Evolutionary conservation across 2,888 invertebrate genomes (phyloP).

Genomic region (Sabatieria punctata): DNA sequence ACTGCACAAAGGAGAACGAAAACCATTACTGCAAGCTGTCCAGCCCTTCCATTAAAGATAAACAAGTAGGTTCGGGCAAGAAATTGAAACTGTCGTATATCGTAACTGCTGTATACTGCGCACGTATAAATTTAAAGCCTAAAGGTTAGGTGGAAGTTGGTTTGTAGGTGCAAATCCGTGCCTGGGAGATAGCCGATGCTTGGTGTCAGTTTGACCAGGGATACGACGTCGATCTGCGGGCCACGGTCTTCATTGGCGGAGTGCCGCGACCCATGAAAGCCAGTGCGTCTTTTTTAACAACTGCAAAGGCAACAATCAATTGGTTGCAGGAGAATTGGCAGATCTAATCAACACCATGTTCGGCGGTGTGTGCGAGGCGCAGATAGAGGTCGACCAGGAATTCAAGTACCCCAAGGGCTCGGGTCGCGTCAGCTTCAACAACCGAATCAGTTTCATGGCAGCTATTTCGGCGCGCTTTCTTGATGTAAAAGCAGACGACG

Average conservation of each 20-base stretch:
- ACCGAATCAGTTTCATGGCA: neutral
- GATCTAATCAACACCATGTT: neutral
- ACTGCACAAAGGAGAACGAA: neutral
- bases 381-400: neutral
- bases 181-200: neutral
- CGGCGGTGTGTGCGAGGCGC: neutral
- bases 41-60: neutral
- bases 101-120: too few relatives aligned
- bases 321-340: neutral
- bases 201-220: neutral
- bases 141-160: too few relatives aligned
- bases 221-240: neutral
- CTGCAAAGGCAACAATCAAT: neutral
- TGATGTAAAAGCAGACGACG: neutral
- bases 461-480: neutral
- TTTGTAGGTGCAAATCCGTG: constrained; percentile 1
- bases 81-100: neutral
- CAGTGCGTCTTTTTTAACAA: neutral
- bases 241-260: neutral
- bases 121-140: too few relatives aligned
- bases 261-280: neutral
- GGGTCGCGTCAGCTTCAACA: neutral
- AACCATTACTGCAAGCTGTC: neutral
- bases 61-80: neutral
- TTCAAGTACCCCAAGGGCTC: constrained; percentile 2